Evolutionary conservation across 2,113 vertebrate species (phyloP), one percentile per base, ranked within the genome.

Genomic region (Otolemur garnettii): DNA sequence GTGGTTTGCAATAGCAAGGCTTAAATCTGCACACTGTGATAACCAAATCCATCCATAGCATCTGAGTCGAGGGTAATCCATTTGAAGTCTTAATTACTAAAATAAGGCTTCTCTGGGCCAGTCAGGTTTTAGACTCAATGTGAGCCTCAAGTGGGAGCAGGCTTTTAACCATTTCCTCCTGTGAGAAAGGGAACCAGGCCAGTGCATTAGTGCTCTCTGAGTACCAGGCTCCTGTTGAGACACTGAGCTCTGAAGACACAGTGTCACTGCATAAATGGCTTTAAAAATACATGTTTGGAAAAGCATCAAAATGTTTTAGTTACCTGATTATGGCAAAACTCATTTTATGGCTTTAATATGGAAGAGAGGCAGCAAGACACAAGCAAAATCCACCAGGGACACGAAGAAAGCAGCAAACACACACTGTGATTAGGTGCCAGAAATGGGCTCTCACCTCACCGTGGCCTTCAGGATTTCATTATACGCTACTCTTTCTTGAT

Each of bases 241-340:
- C 19, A 62, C 72, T 33, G 62, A 96, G 68, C 26, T 93, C 81
- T 57, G 33, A 97, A 96, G 87, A 93, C 42, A 86, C 55, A 62
- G 60, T 90, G 87, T 95, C 92, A 95, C 57, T 79, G 55, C 60
- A 64, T 33, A 92, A 96, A 96, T 88, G 80, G 57, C 78, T 97
- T 97, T 87, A 87, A 90, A 96, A 92, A 96, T 45, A 79, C 35
- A 0, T 87, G 45, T 85, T 97, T 94, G 87, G 90, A 93, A 94
- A 93, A 90, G n/a, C 45, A 95, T 62, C 81, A 93, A 90, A 93
- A 96, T 93, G 81, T 94, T 97, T 91, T 84, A 91, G 89, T 95
- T 80, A 94, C 60, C 77, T 91, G 74, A 87, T 95, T 82, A 92
- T 69, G 78, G 89, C 33, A 95, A 94, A 96, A 88, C 14, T 86